Conservation (phyloP, 2,797 vertebrate genomes). For the Manis pentadactyla region DNA sequence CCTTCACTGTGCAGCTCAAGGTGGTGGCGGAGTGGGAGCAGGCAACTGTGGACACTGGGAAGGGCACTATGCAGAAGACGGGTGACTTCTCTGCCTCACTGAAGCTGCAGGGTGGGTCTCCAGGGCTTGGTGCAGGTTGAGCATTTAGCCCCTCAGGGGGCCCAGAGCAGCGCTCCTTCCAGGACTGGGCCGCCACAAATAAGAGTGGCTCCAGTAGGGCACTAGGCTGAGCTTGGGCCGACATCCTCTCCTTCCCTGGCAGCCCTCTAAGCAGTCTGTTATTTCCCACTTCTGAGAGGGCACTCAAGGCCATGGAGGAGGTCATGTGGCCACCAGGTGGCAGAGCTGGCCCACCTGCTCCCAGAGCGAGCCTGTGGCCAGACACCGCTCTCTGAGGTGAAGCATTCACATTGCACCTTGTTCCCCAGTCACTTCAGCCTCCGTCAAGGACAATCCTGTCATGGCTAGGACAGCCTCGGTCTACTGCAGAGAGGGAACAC, state of each 20-base stretch:
- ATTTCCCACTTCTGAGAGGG: not conserved
- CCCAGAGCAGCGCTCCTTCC: not conserved
- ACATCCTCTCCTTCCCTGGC: not conserved
- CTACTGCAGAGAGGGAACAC: not conserved
- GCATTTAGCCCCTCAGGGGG: rapidly evolving
- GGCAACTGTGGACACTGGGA: not conserved
- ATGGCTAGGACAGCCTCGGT: not conserved
- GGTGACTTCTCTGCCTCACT: conserved; percentile 88
- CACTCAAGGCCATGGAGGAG: not conserved
- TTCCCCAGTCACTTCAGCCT: rapidly evolving
- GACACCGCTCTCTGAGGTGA: not conserved
- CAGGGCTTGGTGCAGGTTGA: rapidly evolving
- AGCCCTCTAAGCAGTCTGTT: too few relatives aligned
- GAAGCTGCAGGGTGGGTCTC: conserved; percentile 88
- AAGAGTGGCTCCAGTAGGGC: not conserved
- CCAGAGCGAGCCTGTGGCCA: not conserved
- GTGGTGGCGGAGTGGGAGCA: conserved; percentile 85
- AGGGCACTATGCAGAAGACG: conserved; percentile 81
- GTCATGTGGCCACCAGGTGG: not conserved
- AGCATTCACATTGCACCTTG: too few relatives aligned
- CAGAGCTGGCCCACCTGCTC: not conserved
- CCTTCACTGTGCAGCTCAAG: conserved; percentile 88
- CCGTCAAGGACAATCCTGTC: rapidly evolving
- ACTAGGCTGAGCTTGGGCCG: rapidly evolving
- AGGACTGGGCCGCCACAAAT: not conserved